These are phyloP conservation scores for Mastomys coucha DNA, from an alignment of 2,113 vertebrate genomes.

Conservation along the genomic window DNA sequence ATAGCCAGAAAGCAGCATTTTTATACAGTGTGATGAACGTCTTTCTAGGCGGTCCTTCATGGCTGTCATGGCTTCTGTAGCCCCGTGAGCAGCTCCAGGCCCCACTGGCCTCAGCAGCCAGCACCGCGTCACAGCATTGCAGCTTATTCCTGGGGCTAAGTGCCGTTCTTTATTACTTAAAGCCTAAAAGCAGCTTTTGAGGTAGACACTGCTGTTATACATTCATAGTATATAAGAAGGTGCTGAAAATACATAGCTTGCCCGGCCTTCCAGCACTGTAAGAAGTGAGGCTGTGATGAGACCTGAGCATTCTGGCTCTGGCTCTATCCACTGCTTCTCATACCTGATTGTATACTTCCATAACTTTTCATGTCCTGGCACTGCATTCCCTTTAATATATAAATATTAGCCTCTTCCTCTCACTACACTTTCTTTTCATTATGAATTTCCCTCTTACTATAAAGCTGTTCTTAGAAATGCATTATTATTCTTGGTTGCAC, in stretches of 20 bases:
- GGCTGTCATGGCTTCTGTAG: not conserved
- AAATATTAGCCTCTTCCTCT: conserved; percentile 2
- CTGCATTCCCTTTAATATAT: not conserved
- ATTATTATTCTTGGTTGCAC: not conserved
- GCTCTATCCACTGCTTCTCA: not conserved
- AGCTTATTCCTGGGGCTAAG: not conserved
- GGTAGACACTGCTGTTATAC: not conserved
- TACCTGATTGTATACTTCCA: not conserved
- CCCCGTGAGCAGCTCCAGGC: not conserved
- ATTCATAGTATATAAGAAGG: not conserved
- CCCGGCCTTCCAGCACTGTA: not conserved
- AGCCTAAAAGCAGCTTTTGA: conserved; percentile 31
- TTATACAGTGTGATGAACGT: not conserved
- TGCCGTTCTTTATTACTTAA: not conserved
- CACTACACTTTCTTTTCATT: not conserved
- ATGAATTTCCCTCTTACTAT: not conserved
- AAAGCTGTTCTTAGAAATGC: not conserved
- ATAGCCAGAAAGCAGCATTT: conserved; percentile 22
- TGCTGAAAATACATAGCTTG: not conserved
- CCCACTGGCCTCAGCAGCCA: not conserved
- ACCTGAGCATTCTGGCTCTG: not conserved
- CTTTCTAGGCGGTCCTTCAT: not conserved
- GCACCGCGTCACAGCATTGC: too few species aligned
- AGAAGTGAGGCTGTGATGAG: not conserved
- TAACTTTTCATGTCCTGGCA: not conserved